Evolutionary conservation across 2,797 vertebrate genomes (phyloP).

Genomic region (Microctenopoma stevenorrisi): DNA sequence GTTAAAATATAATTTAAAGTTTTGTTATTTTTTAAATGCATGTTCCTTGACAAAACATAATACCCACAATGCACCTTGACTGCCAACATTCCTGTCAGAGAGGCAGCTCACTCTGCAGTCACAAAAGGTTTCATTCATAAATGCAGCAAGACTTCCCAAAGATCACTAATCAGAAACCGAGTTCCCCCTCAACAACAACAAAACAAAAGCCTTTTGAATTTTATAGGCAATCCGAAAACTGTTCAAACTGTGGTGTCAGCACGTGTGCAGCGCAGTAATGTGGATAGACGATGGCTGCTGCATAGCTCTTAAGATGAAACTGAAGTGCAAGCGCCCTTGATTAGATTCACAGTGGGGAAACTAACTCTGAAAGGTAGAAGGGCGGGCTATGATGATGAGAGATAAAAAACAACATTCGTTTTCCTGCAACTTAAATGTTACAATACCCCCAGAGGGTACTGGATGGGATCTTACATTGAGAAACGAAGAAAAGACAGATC

Average conservation of each 20-base stretch:
- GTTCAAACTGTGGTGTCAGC: conserved; percentile 5
- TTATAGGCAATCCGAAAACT: background rate
- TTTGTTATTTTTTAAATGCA: too few relatives aligned
- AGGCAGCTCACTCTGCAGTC: background rate
- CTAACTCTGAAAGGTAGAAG: conserved; percentile 54
- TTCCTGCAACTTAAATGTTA: conserved; percentile 32
- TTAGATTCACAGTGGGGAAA: conserved; percentile 59
- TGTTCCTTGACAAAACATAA: too few relatives aligned
- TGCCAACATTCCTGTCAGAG: too few relatives aligned
- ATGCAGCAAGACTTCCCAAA: too few relatives aligned
- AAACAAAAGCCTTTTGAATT: background rate
- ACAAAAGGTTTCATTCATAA: too few relatives aligned
- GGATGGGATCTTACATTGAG: conserved; percentile 12
- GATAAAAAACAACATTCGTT: conserved; percentile 33
- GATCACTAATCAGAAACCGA: background rate
- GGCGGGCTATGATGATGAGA: conserved; percentile 27
- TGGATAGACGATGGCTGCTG: conserved; percentile 24
- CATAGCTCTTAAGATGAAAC: conserved; percentile 44
- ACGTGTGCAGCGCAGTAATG: conserved; percentile 20
- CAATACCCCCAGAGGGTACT: conserved; percentile 6
- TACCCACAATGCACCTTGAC: too few relatives aligned
- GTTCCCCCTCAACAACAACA: background rate
- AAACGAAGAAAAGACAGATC: conserved; percentile 17
- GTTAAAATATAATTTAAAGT: background rate
- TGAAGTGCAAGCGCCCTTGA: conserved; percentile 56